Evolutionary conservation across 2,113 vertebrate species (phyloP), one percentile per base, ranked within the genome.

Genomic region (Cynoglossus semilaevis): DNA sequence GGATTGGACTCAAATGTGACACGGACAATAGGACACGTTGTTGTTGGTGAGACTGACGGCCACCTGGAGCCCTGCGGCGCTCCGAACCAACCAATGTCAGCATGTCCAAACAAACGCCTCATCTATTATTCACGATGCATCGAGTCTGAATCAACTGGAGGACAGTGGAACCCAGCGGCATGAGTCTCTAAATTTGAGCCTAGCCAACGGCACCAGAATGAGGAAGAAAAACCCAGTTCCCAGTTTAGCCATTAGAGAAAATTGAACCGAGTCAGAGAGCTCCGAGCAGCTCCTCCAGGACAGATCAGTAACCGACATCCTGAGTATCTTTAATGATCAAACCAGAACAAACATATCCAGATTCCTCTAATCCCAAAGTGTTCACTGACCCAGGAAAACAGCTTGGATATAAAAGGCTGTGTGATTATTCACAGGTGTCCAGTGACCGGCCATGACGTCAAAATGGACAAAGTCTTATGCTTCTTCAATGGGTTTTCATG

Each of bases 71-170:
- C 48, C 38, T 19, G 57, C 58, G 77, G 69, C 69, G 58, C 61
- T 70, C 58, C n/a, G 63, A 61, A 40, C 37, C 72, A 54, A 45
- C 66, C 76, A 76, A 77, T 78, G 68, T 74, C 74, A 77, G 67
- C 72, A 55, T 34, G 13, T 75, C 67, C 59, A 10, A 58, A 74
- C 79, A 87, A 83, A 87, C 83, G 72, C 81, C n/a, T 84, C 68
- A 90, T 91, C 70, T 81, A 88, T 88, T 85, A 90, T 90, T 86
- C 81, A 91, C 85, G 83, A 79, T 53, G 70, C 83, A 75, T 84
- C 79, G 75, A 73, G 76, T 85, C 73, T 72, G 77, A 57, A 15
- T 63, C 58, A 55, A 57, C 65, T 51, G 79, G 80, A 22, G 55
- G 76, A 72, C 34, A 62, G 53, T 12, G 69, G 46, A 67, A 51